Percentiles rank a stretch among this genome's conserved stretches.
These are phyloP conservation scores for Enteromius trimaculatus DNA, from an alignment of 2,797 vertebrate species.

Conservation along the genomic window DNA sequence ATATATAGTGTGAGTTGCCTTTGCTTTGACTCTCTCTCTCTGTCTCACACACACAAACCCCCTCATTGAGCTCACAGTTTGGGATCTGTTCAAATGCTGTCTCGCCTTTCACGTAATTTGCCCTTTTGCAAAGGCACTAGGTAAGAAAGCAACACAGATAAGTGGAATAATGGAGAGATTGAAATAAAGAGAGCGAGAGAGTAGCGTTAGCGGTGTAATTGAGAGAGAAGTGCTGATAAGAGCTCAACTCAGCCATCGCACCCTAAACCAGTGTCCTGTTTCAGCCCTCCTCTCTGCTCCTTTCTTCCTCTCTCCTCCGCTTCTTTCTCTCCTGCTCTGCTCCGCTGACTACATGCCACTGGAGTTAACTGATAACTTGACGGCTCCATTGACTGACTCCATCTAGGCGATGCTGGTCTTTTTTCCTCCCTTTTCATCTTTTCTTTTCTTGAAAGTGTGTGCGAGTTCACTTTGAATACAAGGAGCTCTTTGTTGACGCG, in stretches of 20 bases:
- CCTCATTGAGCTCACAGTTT: constrained; percentile 5
- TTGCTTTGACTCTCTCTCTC: not conserved
- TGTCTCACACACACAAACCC: not conserved
- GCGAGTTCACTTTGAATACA: constrained; percentile 43
- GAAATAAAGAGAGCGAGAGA: constrained; percentile 49
- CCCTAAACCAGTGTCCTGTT: constrained; percentile 48
- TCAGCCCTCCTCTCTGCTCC: constrained; percentile 14
- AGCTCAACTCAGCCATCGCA: constrained; percentile 56
- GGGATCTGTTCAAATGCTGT: constrained; percentile 33
- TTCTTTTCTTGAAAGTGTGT: constrained; percentile 42
- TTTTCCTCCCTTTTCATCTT: constrained; percentile 30
- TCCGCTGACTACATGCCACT: constrained; percentile 62
- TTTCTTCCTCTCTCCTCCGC: constrained; percentile 34
- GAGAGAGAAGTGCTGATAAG: constrained; percentile 65
- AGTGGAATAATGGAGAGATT: constrained; percentile 40
- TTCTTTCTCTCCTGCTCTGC: constrained; percentile 44
- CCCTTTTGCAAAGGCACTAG: constrained; percentile 48
- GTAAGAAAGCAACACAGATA: constrained; percentile 47
- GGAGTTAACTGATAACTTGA: constrained; percentile 71
- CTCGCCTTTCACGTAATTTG: constrained; percentile 50
- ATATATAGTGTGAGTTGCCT: not conserved
- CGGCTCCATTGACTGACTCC: constrained; percentile 70
- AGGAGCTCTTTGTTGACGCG: constrained; percentile 27
- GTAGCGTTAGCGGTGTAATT: constrained; percentile 64
- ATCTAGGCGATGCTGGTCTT: constrained; percentile 32